phyloP scores from a whole-genome alignment of 2,888 invertebrate species.

The Meteorus colon region DNA sequence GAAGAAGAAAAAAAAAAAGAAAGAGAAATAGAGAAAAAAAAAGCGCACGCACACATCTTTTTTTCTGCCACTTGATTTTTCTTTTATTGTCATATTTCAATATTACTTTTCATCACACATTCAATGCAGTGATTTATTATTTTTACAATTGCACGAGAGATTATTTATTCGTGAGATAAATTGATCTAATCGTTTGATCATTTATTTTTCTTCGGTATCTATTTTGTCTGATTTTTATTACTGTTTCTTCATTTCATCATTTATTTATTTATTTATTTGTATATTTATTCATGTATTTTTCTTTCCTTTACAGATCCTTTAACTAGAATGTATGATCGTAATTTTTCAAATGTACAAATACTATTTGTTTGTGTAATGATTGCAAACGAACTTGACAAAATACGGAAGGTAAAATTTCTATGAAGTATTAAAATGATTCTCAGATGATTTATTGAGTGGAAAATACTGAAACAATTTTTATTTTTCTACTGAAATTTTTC shows the following conservation, averaged over 20 bases:
- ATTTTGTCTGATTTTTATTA: neutral
- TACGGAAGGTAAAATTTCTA: slow-evolving; percentile 60
- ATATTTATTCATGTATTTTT: slow-evolving; percentile 5
- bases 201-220: neutral
- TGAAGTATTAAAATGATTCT: neutral
- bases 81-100: neutral
- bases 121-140: slow-evolving; percentile 9
- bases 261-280: slow-evolving; percentile 23
- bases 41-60: neutral
- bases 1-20: neutral
- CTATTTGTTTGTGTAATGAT: slow-evolving; percentile 45
- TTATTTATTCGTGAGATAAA: slow-evolving; percentile 1
- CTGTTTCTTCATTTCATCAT: neutral
- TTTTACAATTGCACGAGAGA: slow-evolving; percentile 1
- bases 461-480: neutral
- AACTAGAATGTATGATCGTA: slow-evolving; percentile 70
- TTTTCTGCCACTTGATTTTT: neutral
- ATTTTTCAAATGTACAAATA: slow-evolving; percentile 63
- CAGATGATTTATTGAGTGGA: neutral
- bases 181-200: neutral
- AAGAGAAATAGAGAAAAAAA: neutral
- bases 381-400: slow-evolving; percentile 69
- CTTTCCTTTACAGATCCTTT: slow-evolving; percentile 52
- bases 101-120: slow-evolving; percentile 12
- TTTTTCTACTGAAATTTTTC: neutral